A percentile compares a stretch with the other conserved stretches of the same genome.
Conservation (phyloP, 2,113 vertebrate genomes). For the Heptranchias perlo region DNA sequence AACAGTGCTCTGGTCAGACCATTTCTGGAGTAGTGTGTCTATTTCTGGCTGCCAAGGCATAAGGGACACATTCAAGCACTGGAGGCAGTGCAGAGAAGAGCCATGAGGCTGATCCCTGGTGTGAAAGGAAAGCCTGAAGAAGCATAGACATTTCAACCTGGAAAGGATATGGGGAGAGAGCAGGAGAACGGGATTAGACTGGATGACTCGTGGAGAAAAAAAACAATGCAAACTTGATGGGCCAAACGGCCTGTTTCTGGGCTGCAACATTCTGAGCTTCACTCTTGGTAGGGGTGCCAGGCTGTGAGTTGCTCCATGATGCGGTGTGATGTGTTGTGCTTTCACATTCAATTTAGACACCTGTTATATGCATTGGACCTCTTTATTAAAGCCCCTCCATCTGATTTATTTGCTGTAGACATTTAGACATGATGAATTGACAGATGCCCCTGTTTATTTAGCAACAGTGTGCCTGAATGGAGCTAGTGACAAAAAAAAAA, state of each 20-base stretch:
- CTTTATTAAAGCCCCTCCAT: not conserved
- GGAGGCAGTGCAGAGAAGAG: not conserved
- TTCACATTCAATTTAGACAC: not conserved
- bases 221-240: not conserved
- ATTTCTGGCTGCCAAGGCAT: not conserved
- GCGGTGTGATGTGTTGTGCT: not conserved
- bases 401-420: not conserved
- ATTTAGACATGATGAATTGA: not conserved
- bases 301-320: not conserved
- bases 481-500: not conserved
- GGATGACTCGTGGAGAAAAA: not conserved
- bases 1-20: not conserved
- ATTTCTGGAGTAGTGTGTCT: not conserved
- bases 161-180: not conserved
- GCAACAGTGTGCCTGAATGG: not conserved
- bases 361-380: not conserved
- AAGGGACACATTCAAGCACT: not conserved
- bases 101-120: not conserved
- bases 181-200: not conserved
- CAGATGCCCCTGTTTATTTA: not conserved
- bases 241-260: not conserved
- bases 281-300: not conserved
- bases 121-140: not conserved
- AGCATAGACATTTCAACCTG: not conserved
- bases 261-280: not conserved